Evolutionary conservation across 2,888 invertebrate genomes (phyloP).

Genomic region (Phlogophora meticulosa): DNA sequence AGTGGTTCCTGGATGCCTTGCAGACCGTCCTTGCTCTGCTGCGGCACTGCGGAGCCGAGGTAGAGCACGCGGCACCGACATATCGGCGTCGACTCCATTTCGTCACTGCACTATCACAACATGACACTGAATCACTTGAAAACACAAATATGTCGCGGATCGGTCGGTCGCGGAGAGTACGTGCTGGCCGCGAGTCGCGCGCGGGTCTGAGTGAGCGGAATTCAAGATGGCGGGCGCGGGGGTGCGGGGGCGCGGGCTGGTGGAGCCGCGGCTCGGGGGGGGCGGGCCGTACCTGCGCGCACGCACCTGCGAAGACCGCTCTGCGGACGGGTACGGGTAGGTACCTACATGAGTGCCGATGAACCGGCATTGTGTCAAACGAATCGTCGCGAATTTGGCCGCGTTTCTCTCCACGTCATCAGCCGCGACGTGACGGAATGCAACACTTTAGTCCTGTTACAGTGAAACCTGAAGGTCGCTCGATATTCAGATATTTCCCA

Average conservation of each 20-base stretch:
- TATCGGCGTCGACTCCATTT: slow-evolving; percentile 96
- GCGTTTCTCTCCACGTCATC: slow-evolving; percentile 86
- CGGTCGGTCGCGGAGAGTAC: slow-evolving; percentile 71
- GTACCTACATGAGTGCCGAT: slow-evolving; percentile 77
- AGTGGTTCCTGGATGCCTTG: slow-evolving; percentile 99
- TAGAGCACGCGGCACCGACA: slow-evolving; percentile 99
- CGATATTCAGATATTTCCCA: slow-evolving; percentile 75
- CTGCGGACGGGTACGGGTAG: slow-evolving; percentile 66
- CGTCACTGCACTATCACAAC: slow-evolving; percentile 88
- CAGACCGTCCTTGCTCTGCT: slow-evolving; percentile 99
- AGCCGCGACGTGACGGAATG: slow-evolving; percentile 86
- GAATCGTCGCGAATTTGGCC: slow-evolving; percentile 88
- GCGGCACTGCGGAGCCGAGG: slow-evolving; percentile 98
- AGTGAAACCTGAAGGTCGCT: slow-evolving; percentile 88
- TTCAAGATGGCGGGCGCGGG: slow-evolving; percentile 85
- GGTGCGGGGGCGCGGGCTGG: slow-evolving; percentile 57
- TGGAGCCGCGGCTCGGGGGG: slow-evolving; percentile 60
- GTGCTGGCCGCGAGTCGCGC: slow-evolving; percentile 87
- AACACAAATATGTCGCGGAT: slow-evolving; percentile 76
- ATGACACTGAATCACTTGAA: slow-evolving; percentile 85
- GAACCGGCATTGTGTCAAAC: slow-evolving; percentile 90
- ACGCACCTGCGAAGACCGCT: slow-evolving; percentile 87
- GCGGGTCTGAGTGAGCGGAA: slow-evolving; percentile 90
- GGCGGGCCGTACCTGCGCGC: slow-evolving; percentile 82
- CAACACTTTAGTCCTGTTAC: slow-evolving; percentile 78